These are phyloP conservation scores for Phalloptychus januarius DNA, from an alignment of 2,797 vertebrate species.

Conservation along the genomic window DNA sequence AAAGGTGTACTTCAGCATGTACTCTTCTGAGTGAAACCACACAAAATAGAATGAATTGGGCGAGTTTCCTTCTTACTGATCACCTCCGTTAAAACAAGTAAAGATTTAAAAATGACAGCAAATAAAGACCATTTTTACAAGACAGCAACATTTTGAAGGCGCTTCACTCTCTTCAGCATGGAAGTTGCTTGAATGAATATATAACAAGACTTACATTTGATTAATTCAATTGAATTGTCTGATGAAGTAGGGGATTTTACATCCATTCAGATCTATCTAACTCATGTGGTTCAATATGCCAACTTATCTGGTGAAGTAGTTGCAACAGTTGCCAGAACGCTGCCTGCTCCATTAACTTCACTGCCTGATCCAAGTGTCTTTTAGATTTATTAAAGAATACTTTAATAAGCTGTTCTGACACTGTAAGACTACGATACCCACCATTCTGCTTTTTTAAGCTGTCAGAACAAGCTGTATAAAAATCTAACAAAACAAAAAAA, in stretches of 20 bases:
- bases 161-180: not conserved
- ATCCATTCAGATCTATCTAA: not conserved
- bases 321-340: not conserved
- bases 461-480: not conserved
- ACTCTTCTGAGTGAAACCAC: not conserved
- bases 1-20: not conserved
- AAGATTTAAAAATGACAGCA: not conserved
- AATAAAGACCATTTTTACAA: no score
- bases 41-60: not conserved
- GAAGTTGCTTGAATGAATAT: not conserved
- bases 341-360: not conserved
- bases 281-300: not conserved
- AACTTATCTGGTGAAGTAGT: not conserved
- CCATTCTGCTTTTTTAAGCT: not conserved
- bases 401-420: not conserved
- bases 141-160: not conserved
- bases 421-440: not conserved
- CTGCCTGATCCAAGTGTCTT: not conserved
- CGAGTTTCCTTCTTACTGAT: not conserved
- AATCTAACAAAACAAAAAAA: not conserved
- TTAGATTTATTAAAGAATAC: not conserved
- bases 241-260: not conserved
- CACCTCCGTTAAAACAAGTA: not conserved
- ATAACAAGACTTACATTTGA: not conserved
- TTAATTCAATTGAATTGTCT: not conserved